Conservation (phyloP, 2,888 invertebrate species). For the Rotaria magnacalcarata region DNA sequence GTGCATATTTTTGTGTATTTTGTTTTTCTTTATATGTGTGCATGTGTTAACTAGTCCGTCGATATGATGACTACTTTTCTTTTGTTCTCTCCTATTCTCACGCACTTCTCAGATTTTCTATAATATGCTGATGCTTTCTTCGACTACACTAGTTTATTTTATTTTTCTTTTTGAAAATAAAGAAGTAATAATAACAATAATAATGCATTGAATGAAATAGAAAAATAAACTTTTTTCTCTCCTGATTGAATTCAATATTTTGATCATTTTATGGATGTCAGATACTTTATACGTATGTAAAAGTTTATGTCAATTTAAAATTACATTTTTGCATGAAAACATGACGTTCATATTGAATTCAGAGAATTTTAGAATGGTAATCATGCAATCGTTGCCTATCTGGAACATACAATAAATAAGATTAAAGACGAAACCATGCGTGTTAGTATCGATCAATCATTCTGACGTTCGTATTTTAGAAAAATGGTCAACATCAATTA, state of each 20-base stretch:
- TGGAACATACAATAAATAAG: too few species aligned
- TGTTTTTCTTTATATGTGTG: neutral
- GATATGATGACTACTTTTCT: neutral
- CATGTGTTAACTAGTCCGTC: neutral
- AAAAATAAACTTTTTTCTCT: neutral
- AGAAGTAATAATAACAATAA: neutral
- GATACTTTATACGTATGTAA: too few species aligned
- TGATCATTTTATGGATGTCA: too few species aligned
- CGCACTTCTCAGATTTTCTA: slow-evolving; percentile 14
- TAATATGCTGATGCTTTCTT: neutral
- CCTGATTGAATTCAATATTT: too few species aligned
- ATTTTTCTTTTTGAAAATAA: neutral
- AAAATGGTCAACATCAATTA: neutral
- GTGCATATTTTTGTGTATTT: neutral
- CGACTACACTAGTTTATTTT: neutral
- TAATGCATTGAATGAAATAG: neutral
- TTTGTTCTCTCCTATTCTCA: neutral
- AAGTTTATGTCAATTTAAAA: too few species aligned
- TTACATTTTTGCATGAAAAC: too few species aligned
- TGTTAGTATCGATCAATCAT: neutral
- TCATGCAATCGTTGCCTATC: too few species aligned
- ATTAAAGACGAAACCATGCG: neutral
- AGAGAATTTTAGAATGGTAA: too few species aligned
- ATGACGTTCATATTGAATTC: too few species aligned
- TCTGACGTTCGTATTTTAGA: neutral